Percentiles rank a stretch among this genome's conserved stretches.
phyloP scores from a whole-genome alignment of 2,888 invertebrate species.

The Lymantria dispar region DNA sequence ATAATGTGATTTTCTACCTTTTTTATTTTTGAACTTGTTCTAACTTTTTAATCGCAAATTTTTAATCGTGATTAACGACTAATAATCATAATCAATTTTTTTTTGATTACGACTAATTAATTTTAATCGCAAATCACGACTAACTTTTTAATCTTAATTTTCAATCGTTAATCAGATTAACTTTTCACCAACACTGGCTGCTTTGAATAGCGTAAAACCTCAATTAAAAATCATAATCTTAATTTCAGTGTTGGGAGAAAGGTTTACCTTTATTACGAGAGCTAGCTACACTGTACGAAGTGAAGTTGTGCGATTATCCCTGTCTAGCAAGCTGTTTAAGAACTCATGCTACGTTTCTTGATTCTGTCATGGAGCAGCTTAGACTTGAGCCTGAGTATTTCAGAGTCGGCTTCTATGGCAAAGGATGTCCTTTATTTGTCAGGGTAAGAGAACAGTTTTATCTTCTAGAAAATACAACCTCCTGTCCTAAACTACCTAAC shows the following conservation, averaged over 20 bases:
- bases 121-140: too few species aligned
- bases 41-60: too few species aligned
- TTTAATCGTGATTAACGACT: too few species aligned
- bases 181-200: too few species aligned
- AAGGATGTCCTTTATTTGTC: slow-evolving; percentile 96
- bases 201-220: not conserved
- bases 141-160: too few species aligned
- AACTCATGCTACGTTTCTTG: slow-evolving; percentile 94
- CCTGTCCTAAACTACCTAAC: too few species aligned
- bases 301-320: slow-evolving; percentile 92
- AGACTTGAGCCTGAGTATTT: slow-evolving; percentile 97
- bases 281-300: slow-evolving; percentile 93
- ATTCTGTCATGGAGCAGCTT: slow-evolving; percentile 93
- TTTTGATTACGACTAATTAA: too few species aligned
- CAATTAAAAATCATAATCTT: not conserved
- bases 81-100: too few species aligned
- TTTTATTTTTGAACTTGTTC: too few species aligned
- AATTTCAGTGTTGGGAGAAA: slow-evolving; percentile 94
- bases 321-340: slow-evolving; percentile 92
- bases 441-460: slow-evolving; percentile 83
- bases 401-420: slow-evolving; percentile 96
- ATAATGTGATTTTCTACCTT: too few species aligned
- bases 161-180: too few species aligned
- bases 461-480: too few species aligned
- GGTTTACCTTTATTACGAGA: slow-evolving; percentile 96